These are phyloP conservation scores for Trachelus troglodyta DNA, from an alignment of 2,888 invertebrate genomes.

Conservation along the genomic window DNA sequence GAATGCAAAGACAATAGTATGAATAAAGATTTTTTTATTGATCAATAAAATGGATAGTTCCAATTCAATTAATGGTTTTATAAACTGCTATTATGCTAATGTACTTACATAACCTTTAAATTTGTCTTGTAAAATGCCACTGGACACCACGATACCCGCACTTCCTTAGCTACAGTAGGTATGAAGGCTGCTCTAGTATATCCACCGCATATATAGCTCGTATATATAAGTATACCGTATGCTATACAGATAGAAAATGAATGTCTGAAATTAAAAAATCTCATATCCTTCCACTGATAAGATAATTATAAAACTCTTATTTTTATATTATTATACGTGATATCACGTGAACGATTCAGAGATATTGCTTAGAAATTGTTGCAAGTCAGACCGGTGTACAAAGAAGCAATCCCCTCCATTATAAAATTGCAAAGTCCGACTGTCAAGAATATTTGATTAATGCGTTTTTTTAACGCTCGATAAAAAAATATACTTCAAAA, in stretches of 20 bases:
- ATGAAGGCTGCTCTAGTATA: background rate
- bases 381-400: background rate
- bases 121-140: background rate
- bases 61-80: constrained; percentile 2
- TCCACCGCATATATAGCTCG: background rate
- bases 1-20: constrained; percentile 6
- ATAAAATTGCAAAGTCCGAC: background rate
- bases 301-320: no score
- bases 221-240: background rate
- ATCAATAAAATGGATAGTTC: background rate
- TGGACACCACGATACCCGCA: background rate
- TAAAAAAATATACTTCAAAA: background rate
- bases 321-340: background rate
- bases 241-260: no score
- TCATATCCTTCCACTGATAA: no score
- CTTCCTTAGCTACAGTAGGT: background rate
- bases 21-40: background rate
- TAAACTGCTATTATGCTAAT: background rate
- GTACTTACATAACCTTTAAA: constrained; percentile 29
- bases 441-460: background rate
- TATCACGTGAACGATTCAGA: background rate
- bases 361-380: background rate
- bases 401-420: background rate
- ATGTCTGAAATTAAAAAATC: no score
- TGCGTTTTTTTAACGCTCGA: background rate